A percentile compares a stretch with the other conserved stretches of the same genome.
phyloP scores from a whole-genome alignment of 1,140 invertebrate genomes.

The Carposina sasakii region DNA sequence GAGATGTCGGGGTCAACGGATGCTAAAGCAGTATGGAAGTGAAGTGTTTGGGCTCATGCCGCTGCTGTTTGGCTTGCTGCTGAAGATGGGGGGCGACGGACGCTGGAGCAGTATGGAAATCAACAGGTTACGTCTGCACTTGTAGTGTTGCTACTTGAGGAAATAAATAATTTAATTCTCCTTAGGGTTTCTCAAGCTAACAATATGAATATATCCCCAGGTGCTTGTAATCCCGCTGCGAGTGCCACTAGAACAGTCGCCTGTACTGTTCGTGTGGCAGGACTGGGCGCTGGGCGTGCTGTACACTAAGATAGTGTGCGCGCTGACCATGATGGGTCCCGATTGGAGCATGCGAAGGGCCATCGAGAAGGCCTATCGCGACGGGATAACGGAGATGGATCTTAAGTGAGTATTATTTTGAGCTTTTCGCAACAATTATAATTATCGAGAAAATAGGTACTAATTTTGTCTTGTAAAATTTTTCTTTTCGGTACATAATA shows the following conservation, averaged over 20 bases:
- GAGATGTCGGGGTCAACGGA: constrained; percentile 81
- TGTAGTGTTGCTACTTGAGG: too few relatives aligned
- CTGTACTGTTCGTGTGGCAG: constrained; percentile 96
- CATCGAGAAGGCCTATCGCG: constrained; percentile 91
- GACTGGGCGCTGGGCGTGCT: constrained; percentile 98
- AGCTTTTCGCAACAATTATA: too few relatives aligned
- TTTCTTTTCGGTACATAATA: too few relatives aligned
- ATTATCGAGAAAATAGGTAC: too few relatives aligned
- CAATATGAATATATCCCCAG: too few relatives aligned
- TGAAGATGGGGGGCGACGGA: too few relatives aligned
- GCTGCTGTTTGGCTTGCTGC: constrained; percentile 90
- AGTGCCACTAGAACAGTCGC: constrained; percentile 95
- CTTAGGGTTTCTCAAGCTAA: too few relatives aligned
- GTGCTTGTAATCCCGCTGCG: constrained; percentile 90
- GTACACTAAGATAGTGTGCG: constrained; percentile 98
- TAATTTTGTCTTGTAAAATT: too few relatives aligned
- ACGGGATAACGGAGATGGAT: constrained; percentile 95
- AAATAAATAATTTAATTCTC: too few relatives aligned
- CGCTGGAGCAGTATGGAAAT: too few relatives aligned
- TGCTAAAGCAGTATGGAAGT: constrained; percentile 81
- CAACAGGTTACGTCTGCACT: too few relatives aligned
- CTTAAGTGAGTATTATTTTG: constrained; percentile 77
- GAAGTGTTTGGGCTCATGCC: constrained; percentile 93
- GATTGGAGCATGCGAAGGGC: constrained; percentile 94
- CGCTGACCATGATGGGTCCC: constrained; percentile 97